Base-by-base conservation (phyloP, 2,113 vertebrate species). In the Tamias sibiricus region DNA sequence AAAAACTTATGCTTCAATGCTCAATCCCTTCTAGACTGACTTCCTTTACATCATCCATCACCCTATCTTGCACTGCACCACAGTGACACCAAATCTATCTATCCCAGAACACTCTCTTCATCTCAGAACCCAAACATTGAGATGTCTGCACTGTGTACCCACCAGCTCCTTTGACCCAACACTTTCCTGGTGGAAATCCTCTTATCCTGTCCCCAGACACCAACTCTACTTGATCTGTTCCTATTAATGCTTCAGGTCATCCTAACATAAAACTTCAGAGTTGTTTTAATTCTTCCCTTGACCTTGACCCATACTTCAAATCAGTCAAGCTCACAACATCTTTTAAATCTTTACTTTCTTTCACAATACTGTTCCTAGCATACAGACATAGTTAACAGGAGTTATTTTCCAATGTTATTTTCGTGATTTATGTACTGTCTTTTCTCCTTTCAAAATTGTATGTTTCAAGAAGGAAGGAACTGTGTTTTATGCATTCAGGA, bases 371-470 rank as follows among this genome's bases (percentile, higher is more conserved):
- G 2, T 86, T 72, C 49, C 47, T 64, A 69, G 30, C 49, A 75
- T 24, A 57, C 5, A 54, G 62, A 28, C 30, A 69, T 72, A 69
- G 37, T 88, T 86, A 92, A 83, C 10, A 32, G 35, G 22, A 22
- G 14, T 84, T 24, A 82, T 54, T 19, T 85, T 91, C 82, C 77
- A 26, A 86, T 90, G 94, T 79, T 94, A 57, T 92, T 71, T 94
- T 77, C 57, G 40, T 69, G 71, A 30, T 71, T 47, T 62, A 32
- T 71, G 8, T 66, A 42, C 88, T 26, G 26, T 57, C 72, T 47
- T 90, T 94, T 84, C 49, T 57, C 84, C 91, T 44, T 32, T 74
- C 42, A 79, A 85, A 95, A 80, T 8, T 93, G 6, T 71, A 44
- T 77, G 54, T 52, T 87, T 30, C 47, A 42, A 35, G 83, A 80